Percentiles rank a stretch among this genome's conserved stretches.
Conservation (phyloP, 2,113 vertebrate species). For the Perognathus longimembris region DNA sequence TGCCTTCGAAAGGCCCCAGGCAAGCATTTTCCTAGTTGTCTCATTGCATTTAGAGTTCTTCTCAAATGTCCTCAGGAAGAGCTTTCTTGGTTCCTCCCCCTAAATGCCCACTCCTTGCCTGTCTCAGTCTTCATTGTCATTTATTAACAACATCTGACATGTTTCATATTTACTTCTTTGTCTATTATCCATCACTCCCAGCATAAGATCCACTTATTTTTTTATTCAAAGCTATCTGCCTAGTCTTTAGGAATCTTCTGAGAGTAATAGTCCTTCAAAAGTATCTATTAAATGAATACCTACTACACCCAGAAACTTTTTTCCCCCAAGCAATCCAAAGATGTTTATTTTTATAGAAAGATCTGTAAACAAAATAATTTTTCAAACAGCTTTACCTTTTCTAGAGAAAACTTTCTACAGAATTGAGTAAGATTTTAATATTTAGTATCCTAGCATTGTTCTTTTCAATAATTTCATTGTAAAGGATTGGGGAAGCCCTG, state of each 20-base stretch:
- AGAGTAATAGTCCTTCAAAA: conserved; percentile 2
- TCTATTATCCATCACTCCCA: background rate
- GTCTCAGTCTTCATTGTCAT: background rate
- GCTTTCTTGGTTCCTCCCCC: background rate
- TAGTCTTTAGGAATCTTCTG: background rate
- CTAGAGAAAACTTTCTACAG: too few species aligned
- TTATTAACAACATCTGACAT: background rate
- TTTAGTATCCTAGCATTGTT: background rate
- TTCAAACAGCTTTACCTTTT: too few species aligned
- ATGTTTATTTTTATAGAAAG: too few species aligned
- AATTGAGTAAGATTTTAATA: too few species aligned
- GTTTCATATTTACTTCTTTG: background rate
- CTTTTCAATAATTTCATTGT: background rate
- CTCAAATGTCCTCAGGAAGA: background rate
- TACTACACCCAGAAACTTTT: background rate
- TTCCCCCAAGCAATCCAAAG: too few species aligned
- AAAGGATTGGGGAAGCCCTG: background rate
- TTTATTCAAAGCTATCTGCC: background rate
- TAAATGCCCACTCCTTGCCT: background rate
- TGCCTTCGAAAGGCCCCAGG: background rate
- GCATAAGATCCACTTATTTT: background rate
- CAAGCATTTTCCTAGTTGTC: background rate
- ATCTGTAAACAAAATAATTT: too few species aligned
- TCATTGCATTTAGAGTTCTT: background rate
- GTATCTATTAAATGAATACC: background rate